A percentile compares a stretch with the other conserved stretches of the same genome.
phyloP scores from a whole-genome alignment of 1,140 invertebrate species.

The Drosophila sulfurigaster region DNA sequence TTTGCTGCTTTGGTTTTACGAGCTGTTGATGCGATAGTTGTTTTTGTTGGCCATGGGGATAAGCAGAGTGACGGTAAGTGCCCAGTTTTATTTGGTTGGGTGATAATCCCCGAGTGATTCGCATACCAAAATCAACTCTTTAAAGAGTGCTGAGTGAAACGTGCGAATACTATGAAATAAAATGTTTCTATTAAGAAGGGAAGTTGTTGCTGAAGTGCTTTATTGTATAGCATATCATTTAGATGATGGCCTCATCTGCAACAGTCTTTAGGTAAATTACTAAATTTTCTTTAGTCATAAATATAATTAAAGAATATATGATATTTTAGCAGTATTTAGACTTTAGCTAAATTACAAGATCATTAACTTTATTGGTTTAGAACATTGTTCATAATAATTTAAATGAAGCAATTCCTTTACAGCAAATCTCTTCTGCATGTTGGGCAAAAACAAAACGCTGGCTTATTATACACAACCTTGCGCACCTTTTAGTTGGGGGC shows the following conservation, averaged over 20 bases:
- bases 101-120: constrained; percentile 31
- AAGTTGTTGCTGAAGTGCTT: not conserved
- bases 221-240: not conserved
- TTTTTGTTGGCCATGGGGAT: constrained; percentile 34
- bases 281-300: too few species aligned
- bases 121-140: constrained; percentile 45
- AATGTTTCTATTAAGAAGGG: not conserved
- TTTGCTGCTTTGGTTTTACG: constrained; percentile 80
- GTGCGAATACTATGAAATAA: constrained; percentile 25
- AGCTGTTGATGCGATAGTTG: constrained; percentile 75
- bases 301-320: too few species aligned
- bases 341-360: too few species aligned
- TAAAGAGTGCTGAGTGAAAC: constrained; percentile 26
- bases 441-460: not conserved
- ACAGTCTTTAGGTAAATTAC: too few species aligned
- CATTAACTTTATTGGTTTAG: too few species aligned
- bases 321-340: too few species aligned
- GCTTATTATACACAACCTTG: constrained; percentile 7
- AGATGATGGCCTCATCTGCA: too few species aligned
- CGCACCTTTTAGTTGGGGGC: constrained; percentile 12
- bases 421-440: not conserved
- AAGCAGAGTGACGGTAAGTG: constrained; percentile 38
- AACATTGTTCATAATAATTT: not conserved
- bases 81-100: constrained; percentile 25
- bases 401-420: not conserved